Evolutionary conservation across 2,797 vertebrate genomes (phyloP).

Genomic region (Meriones psammophilus): DNA sequence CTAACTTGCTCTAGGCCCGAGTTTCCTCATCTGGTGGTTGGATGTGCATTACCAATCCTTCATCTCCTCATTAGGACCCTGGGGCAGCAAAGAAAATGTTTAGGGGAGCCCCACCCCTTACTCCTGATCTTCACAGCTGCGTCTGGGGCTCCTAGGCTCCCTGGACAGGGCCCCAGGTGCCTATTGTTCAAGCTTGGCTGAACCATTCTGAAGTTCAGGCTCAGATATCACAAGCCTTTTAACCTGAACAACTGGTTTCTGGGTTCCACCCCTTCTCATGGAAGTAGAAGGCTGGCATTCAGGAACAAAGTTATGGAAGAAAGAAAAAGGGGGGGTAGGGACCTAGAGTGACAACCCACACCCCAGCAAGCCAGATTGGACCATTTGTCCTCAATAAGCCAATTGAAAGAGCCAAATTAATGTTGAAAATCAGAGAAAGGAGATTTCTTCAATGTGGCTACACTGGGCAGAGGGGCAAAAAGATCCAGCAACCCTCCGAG

Average conservation of each 20-base stretch:
- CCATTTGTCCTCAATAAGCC: background rate
- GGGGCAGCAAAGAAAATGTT: fast-evolving
- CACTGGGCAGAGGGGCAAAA: background rate
- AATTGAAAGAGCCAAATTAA: background rate
- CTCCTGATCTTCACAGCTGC: background rate
- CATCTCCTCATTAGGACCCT: background rate
- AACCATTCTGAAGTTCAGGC: background rate
- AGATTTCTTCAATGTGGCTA: background rate
- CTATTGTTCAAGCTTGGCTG: background rate
- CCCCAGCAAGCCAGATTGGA: background rate
- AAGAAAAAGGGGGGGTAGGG: background rate
- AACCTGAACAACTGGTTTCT: background rate
- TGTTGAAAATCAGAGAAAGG: background rate
- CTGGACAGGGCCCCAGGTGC: background rate
- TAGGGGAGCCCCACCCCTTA: fast-evolving
- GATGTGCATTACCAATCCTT: too few species aligned
- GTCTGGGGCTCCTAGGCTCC: background rate
- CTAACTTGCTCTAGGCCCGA: background rate
- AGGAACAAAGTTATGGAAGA: background rate
- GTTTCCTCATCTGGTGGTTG: background rate
- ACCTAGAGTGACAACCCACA: too few species aligned
- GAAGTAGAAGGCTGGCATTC: background rate
- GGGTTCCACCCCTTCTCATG: background rate
- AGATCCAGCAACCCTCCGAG: background rate
- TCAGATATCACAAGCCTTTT: background rate